Conservation (phyloP, 2,797 vertebrate species). For the Vipera latastei region DNA sequence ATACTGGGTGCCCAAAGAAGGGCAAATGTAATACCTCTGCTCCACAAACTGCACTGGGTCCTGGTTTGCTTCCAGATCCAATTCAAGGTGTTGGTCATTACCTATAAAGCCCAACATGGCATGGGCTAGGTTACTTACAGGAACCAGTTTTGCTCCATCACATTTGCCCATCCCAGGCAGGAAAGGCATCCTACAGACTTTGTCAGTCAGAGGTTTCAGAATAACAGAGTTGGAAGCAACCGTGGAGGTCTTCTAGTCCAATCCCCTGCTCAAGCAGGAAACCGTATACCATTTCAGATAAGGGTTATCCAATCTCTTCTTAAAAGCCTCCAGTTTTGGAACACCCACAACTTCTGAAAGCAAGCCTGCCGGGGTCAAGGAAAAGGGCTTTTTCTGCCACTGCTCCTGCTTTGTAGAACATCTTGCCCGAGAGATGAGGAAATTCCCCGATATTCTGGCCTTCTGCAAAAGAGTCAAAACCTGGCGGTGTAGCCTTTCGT, state of each 20-base stretch:
- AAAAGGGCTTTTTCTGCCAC: background rate
- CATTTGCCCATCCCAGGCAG: background rate
- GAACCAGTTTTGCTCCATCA: background rate
- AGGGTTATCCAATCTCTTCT: background rate
- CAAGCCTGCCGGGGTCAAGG: background rate
- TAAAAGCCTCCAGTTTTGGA: background rate
- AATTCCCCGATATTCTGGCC: background rate
- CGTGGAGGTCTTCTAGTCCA: background rate
- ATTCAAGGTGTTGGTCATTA: background rate
- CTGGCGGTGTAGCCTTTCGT: background rate
- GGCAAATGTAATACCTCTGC: background rate
- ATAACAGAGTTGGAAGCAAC: background rate
- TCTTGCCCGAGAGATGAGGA: background rate
- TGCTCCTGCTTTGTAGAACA: background rate
- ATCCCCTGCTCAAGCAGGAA: background rate
- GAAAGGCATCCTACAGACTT: background rate
- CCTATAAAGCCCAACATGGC: background rate
- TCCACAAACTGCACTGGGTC: background rate
- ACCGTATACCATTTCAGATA: background rate
- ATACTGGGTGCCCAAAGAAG: background rate
- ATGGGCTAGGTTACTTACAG: background rate
- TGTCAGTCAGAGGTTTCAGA: background rate
- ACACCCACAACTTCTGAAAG: background rate
- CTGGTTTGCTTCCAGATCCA: background rate
- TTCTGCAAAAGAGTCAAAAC: background rate